Evolutionary conservation across 1,140 invertebrate genomes (phyloP).

Genomic region (Lucilia sericata): DNA sequence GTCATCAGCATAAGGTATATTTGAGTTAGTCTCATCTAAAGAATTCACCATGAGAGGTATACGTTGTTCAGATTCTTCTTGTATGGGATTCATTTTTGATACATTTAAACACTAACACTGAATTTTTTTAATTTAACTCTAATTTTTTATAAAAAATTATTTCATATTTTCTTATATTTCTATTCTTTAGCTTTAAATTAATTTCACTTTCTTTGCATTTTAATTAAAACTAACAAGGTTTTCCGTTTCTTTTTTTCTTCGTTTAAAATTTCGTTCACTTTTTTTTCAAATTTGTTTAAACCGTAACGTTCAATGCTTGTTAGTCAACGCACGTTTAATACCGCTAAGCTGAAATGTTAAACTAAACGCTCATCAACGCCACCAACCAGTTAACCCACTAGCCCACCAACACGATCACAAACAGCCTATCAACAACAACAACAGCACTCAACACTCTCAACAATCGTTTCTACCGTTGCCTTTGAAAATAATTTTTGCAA

Average conservation of each 20-base stretch:
- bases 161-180: background rate
- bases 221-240: background rate
- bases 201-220: slow-evolving; percentile 16
- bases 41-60: background rate
- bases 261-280: background rate
- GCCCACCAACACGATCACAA: background rate
- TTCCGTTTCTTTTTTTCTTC: background rate
- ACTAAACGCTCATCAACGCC: background rate
- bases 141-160: background rate
- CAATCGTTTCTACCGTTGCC: background rate
- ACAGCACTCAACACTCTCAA: too few relatives aligned
- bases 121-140: background rate
- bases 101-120: background rate
- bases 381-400: background rate
- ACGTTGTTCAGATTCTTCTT: slow-evolving; percentile 27
- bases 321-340: slow-evolving; percentile 35
- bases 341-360: slow-evolving; percentile 14
- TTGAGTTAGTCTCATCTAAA: background rate
- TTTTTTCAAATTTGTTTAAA: slow-evolving; percentile 4
- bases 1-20: slow-evolving; percentile 34
- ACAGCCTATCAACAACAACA: background rate
- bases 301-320: background rate
- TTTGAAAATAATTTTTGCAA: background rate
- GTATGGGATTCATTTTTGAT: slow-evolving; percentile 13
- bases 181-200: background rate